Evolutionary conservation across 2,113 vertebrate species (phyloP), one percentile per base, ranked within the genome.

Genomic region (Apistogramma diplotaenia): DNA sequence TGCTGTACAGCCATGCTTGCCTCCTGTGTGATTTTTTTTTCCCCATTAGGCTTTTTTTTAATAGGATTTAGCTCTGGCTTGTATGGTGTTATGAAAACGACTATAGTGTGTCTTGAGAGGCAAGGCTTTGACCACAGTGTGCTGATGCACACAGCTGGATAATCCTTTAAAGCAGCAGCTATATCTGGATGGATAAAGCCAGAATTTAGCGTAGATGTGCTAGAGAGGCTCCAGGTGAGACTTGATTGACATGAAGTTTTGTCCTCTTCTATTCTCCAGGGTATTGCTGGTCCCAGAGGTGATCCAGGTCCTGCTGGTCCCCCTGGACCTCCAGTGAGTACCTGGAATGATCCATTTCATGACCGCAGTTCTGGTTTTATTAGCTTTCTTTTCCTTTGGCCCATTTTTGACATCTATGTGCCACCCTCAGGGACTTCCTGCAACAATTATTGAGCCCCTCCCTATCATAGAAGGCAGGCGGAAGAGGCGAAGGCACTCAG

Each of bases 251-350:
- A 77, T 60, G 53, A 40, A 70, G 21, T 84, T 87, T 82, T 89
- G 62, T 86, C 27, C 15, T 80, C 18, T 74, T 85, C 37, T 62
- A 56, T 81, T 75, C 83, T 43, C 8, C 83, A 97, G 96, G 97
- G 97, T 43, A 56, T 84, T 8, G 25, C 93, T 13, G 97, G 97
- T 49, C 92, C 94, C 37, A 94, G 85, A 89, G 97, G 97, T 70
- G 96, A 97, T 88, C 33, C 81, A 1, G 97, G 96, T 11, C 90
- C 61, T 9, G 90, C 94, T 1, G 97, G 97, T 0, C 91, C 91
- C 5, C 96, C 96, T 0, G 97, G 97, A 3, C 93, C 91, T 8
- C 95, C 95, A 13, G 96, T 97, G 83, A 96, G 96, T 94, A 74
- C 37, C 6, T 51, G 2, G n/a, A 57, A 33, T 76, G 55, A 79